These are phyloP conservation scores for Rhynchophorus ferrugineus DNA, from an alignment of 1,140 invertebrate species.

Conservation along the genomic window DNA sequence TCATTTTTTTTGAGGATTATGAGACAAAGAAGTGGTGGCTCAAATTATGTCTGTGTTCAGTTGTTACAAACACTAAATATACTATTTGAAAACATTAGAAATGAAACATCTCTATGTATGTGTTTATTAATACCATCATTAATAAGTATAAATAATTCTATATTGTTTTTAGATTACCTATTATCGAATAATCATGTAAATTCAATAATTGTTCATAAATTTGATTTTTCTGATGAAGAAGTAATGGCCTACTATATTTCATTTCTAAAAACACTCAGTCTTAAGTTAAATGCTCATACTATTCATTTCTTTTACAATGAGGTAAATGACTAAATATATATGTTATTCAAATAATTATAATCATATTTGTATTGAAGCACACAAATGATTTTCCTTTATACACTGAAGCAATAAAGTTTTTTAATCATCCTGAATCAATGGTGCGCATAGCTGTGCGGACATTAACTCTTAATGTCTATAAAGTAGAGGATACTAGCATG, in stretches of 20 bases:
- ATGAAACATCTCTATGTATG: conserved; percentile 98
- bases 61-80: conserved; percentile 97
- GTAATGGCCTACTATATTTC: conserved; percentile 99
- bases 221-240: conserved; percentile 99
- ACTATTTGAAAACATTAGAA: conserved; percentile 97
- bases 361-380: conserved; percentile 62
- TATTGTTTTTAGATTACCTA: conserved; percentile 82
- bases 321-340: too few species aligned
- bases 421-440: conserved; percentile 98
- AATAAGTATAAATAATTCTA: conserved; percentile 3
- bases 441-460: conserved; percentile 97
- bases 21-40: conserved; percentile 90
- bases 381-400: conserved; percentile 99
- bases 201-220: conserved; percentile 98
- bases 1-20: conserved; percentile 96
- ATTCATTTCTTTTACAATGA: conserved; percentile 99
- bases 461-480: conserved; percentile 94
- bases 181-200: conserved; percentile 99
- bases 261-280: conserved; percentile 94
- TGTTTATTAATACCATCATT: conserved; percentile 35
- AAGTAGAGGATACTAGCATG: conserved; percentile 93
- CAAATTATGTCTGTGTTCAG: conserved; percentile 94
- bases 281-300: conserved; percentile 97
- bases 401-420: conserved; percentile 98
- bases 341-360: conserved; percentile 8